Base-by-base conservation (phyloP, 1,140 invertebrate species). In the Heterodera schachtii region DNA sequence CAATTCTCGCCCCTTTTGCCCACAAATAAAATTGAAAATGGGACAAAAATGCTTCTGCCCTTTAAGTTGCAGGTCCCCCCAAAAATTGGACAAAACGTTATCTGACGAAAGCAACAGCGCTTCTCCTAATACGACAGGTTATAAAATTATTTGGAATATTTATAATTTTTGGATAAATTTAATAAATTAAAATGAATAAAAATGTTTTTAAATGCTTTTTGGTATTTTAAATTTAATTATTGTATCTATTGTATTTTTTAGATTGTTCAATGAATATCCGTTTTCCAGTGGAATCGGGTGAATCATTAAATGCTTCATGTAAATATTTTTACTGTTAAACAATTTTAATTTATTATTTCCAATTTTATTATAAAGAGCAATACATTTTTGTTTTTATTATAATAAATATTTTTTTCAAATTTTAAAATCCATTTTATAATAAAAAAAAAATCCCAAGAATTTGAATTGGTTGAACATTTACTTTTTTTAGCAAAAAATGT, bases 241-340 rank as follows among this genome's bases (percentile, higher is more conserved):
- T n/a, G n/a, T n/a, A n/a, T n/a, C n/a, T n/a, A n/a, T n/a, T 49
- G 4, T 49, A 9, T 49, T 9, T 1, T 52, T 64, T 19, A 64
- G 57, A 11, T 19, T 64, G 2, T 2, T 64, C 69, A 71, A 71
- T 71, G 69, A 71, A 71, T 46, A 41, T n/a, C 13, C 69, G 69
- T 43, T 78, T 78, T 69, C 77, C 77, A 82, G 43, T 73, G 49
- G 80, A 69, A 41, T 67, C 64, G 46, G 66, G 80, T 8, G 60
- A 69, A 66, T 81, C 79, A 44, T 49, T 79, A 31, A 71, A 49
- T 79, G 21, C 19, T 74, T 41, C 77, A 16, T 73, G 71, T 47
- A 73, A 47, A 73, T 19, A 31, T 1, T 31, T 31, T 31, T 31
- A 31, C 31, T 31, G 31, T 31, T 31, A 31, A 31, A 31, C 31